A percentile compares a stretch with the other conserved stretches of the same genome.
Conservation (phyloP, 2,797 vertebrate species). For the Sebastes matsubarae region DNA sequence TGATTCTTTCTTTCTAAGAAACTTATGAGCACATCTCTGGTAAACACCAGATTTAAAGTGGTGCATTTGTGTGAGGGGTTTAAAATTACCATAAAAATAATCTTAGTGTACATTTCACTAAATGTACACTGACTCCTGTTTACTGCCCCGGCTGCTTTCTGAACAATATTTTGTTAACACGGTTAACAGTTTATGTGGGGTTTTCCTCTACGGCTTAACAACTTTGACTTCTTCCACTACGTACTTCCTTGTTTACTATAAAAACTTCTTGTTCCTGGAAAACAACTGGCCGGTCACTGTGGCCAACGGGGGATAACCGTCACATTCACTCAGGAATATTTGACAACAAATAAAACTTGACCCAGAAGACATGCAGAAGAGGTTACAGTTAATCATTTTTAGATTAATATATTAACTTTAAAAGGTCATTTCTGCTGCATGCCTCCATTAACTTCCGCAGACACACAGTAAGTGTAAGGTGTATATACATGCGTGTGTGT, state of each 20-base stretch:
- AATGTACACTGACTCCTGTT: too few species aligned
- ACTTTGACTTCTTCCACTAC: background rate
- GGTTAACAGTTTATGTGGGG: too few species aligned
- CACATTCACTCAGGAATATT: conserved; percentile 16
- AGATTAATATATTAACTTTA: conserved; percentile 15
- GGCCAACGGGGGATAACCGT: background rate
- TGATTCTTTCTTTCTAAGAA: too few species aligned
- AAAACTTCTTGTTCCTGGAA: background rate
- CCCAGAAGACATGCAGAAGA: background rate
- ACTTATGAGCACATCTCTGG: too few species aligned
- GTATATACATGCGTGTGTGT: too few species aligned
- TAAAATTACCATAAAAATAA: too few species aligned
- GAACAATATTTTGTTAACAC: too few species aligned
- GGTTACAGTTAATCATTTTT: background rate
- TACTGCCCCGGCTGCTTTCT: background rate
- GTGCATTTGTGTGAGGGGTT: too few species aligned
- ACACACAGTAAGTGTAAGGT: background rate
- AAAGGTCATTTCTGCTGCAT: background rate
- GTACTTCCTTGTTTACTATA: background rate
- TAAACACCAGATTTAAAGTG: too few species aligned
- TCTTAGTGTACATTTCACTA: too few species aligned
- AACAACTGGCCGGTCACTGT: background rate
- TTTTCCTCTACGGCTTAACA: background rate
- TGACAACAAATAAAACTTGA: conserved; percentile 11
- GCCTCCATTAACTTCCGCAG: background rate